Percentiles rank a stretch among this genome's conserved stretches.
These are phyloP conservation scores for Etheostoma perlongum DNA, from an alignment of 2,797 vertebrate species.

Conservation along the genomic window DNA sequence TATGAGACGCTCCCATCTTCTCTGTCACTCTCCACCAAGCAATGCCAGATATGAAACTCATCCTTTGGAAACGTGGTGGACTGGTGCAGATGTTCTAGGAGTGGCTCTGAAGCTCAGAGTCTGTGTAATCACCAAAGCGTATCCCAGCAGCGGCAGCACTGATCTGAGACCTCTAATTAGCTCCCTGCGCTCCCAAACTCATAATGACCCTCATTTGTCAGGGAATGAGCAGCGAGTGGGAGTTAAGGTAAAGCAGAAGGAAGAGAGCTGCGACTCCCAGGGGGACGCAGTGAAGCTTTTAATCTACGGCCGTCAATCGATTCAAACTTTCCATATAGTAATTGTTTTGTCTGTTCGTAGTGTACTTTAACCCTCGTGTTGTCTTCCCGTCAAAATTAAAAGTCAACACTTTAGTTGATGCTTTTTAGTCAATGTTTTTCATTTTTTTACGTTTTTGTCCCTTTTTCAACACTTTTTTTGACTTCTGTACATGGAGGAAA, in stretches of 20 bases:
- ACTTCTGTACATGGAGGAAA: too few relatives aligned
- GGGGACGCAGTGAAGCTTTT: not conserved
- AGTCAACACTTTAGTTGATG: too few relatives aligned
- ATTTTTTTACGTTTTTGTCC: too few relatives aligned
- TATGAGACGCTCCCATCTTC: not conserved
- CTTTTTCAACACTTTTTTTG: too few relatives aligned
- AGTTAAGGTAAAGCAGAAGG: constrained; percentile 41
- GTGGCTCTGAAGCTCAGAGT: constrained; percentile 53
- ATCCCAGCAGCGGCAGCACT: constrained; percentile 57
- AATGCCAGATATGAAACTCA: not conserved
- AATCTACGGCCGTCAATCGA: too few relatives aligned
- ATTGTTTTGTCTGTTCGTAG: too few relatives aligned
- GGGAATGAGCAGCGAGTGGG: constrained; percentile 31
- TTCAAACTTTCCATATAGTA: too few relatives aligned
- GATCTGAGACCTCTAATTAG: constrained; percentile 76
- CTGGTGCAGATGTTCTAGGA: constrained; percentile 54
- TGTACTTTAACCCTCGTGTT: too few relatives aligned
- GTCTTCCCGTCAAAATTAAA: too few relatives aligned
- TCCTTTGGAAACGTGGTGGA: constrained; percentile 12
- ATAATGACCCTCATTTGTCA: constrained; percentile 71
- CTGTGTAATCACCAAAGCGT: constrained; percentile 52
- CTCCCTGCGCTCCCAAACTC: constrained; percentile 64
- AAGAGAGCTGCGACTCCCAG: not conserved
- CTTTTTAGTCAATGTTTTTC: too few relatives aligned
- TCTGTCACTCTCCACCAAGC: constrained; percentile 33